Base-by-base conservation (phyloP, 1,140 invertebrate species). In the Drosophila simulans region DNA sequence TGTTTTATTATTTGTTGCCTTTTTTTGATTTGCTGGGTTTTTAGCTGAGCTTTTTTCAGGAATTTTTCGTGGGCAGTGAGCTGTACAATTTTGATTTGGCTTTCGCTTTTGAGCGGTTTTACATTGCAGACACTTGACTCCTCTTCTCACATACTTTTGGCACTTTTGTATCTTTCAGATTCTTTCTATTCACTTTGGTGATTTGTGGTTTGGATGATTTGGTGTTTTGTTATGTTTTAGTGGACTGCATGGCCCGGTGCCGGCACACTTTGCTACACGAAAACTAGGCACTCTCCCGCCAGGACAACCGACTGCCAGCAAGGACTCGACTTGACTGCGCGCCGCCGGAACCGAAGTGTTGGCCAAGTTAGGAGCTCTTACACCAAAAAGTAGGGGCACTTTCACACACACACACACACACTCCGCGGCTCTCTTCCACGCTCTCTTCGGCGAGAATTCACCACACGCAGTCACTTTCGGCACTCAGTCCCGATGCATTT, bases 281-380 rank as follows among this genome's bases (percentile, higher is more conserved):
- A 8, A 20, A 25, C 22, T 27, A 43, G 75, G 52, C 66, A 57
- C 60, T 75, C 60, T 71, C 52, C 79, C 65, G 79, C 52, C 57
- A 72, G 75, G 79, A 68, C 79, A 83, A 88, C 84, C 76, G 75
- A 68, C 74, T 76, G 83, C 79, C 71, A 71, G 65, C 75, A 86
- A 79, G 75, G 65, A 83, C 63, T 71, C 65, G 48, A 76, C 59
- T 75, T 76, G 70, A 86, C 82, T 86, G 82, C 79, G 77, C 65
- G 77, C 65, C 69, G 73, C 62, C 46, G 10, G 37, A 22, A 20
- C 53, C 12, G 53, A 42, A 57, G 13, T 31, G n/a, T 43, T 35
- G 40, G 55, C 31, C 51, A 53, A n/a, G 20, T 52, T 48, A 52
- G 68, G 51, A 48, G 65, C 53, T 70, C 64, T 70, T 68, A 37